Evolutionary conservation across 2,113 vertebrate genomes (phyloP).

Genomic region (Pelobates fuscus): DNA sequence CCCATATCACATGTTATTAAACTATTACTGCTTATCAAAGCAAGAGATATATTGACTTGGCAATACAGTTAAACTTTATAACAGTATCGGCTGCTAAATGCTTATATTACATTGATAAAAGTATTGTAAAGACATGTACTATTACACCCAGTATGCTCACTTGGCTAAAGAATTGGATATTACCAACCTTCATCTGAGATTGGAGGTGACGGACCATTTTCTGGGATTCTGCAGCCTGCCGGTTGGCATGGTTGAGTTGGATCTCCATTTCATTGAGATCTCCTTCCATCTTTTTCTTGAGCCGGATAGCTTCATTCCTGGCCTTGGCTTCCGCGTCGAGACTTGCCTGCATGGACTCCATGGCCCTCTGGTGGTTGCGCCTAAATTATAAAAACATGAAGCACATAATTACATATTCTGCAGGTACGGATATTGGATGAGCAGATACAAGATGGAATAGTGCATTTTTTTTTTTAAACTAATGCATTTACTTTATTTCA

Average conservation of each 20-base stretch:
- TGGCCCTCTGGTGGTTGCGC: constrained; percentile 83
- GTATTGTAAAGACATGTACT: no score
- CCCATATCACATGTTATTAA: no score
- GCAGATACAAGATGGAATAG: no score
- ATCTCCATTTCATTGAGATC: constrained; percentile 93
- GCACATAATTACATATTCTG: background rate
- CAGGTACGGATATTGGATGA: background rate
- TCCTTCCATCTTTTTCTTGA: constrained; percentile 94
- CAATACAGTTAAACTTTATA: no score
- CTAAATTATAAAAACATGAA: constrained; percentile 56
- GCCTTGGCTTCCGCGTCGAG: constrained; percentile 85
- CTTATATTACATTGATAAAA: background rate
- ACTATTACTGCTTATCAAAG: no score
- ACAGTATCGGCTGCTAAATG: no score
- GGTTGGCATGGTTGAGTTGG: constrained; percentile 85
- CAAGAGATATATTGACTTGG: background rate
- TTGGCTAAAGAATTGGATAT: no score
- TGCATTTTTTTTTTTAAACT: no score
- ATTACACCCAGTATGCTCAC: no score
- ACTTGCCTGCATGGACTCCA: constrained; percentile 88
- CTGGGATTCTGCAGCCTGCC: constrained; percentile 83
- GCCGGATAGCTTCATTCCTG: constrained; percentile 83
- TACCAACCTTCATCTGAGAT: constrained; percentile 84
- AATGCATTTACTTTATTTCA: no score
- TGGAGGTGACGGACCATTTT: constrained; percentile 81